Conservation (phyloP, 2,113 vertebrate species). For the Pygathrix nemaeus region DNA sequence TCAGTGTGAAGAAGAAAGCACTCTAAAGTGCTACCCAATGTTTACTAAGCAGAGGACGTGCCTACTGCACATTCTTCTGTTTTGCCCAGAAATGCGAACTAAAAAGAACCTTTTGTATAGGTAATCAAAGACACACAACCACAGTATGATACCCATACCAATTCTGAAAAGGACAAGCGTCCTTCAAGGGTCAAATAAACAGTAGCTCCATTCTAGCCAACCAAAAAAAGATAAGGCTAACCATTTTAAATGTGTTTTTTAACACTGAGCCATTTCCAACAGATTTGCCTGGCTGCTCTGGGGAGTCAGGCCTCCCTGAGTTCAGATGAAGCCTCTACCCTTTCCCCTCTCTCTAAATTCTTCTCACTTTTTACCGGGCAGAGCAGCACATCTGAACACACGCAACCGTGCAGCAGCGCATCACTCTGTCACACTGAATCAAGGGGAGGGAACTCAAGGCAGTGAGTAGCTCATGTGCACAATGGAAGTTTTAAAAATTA, state of each 20-base stretch:
- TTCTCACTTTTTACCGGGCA: neutral
- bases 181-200: neutral
- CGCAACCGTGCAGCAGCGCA: neutral
- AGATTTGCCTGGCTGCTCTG: neutral
- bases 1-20: neutral
- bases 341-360: neutral
- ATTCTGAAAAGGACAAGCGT: neutral
- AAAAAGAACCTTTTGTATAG: neutral
- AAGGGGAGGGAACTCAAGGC: neutral
- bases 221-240: neutral
- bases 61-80: neutral
- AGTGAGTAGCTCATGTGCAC: neutral
- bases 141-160: neutral
- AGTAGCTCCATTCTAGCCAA: neutral
- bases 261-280: neutral
- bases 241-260: neutral
- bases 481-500: neutral
- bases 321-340: neutral
- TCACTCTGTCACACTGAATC: neutral
- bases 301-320: neutral
- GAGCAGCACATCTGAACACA: neutral
- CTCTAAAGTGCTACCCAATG: neutral
- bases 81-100: slow-evolving; percentile 28
- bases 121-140: neutral
- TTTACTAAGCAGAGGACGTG: neutral